Conservation (phyloP, 2,797 vertebrate species). For the Phoxinus dragarum region DNA sequence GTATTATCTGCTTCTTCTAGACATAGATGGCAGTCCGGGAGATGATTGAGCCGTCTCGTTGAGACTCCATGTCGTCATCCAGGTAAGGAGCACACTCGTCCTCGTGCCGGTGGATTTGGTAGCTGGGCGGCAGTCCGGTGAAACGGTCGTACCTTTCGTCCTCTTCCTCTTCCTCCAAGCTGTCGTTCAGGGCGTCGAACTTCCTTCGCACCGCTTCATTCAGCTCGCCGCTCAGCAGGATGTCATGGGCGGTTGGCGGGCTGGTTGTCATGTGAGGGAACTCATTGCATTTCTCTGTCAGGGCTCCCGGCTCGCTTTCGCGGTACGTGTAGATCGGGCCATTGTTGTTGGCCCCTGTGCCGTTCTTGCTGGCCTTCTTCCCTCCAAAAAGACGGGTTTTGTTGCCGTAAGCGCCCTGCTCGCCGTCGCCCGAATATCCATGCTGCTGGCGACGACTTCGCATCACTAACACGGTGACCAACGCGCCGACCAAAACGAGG, state of each 20-base stretch:
- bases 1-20: slow-evolving; percentile 60
- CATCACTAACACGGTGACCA: slow-evolving; percentile 79
- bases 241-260: slow-evolving; percentile 69
- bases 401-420: slow-evolving; percentile 76
- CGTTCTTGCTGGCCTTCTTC: slow-evolving; percentile 68
- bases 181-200: slow-evolving; percentile 78
- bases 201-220: slow-evolving; percentile 77
- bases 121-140: slow-evolving; percentile 63
- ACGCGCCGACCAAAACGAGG: slow-evolving; percentile 79
- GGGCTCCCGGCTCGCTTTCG: slow-evolving; percentile 77
- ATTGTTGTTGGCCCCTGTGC: slow-evolving; percentile 72
- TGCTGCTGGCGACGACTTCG: slow-evolving; percentile 73
- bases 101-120: slow-evolving; percentile 69
- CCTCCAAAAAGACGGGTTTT: slow-evolving; percentile 82
- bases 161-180: slow-evolving; percentile 76
- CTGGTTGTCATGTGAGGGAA: slow-evolving; percentile 63
- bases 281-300: slow-evolving; percentile 73
- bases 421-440: slow-evolving; percentile 71
- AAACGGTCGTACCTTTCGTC: slow-evolving; percentile 56
- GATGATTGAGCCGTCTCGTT: slow-evolving; percentile 89
- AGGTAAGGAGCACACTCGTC: slow-evolving; percentile 70
- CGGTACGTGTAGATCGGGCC: slow-evolving; percentile 80
- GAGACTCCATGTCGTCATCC: slow-evolving; percentile 89
- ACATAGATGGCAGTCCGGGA: slow-evolving; percentile 89
- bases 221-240: slow-evolving; percentile 73